phyloP scores from a whole-genome alignment of 35 echinoderm and acorn worm species.

The Apostichopus japonicus region DNA sequence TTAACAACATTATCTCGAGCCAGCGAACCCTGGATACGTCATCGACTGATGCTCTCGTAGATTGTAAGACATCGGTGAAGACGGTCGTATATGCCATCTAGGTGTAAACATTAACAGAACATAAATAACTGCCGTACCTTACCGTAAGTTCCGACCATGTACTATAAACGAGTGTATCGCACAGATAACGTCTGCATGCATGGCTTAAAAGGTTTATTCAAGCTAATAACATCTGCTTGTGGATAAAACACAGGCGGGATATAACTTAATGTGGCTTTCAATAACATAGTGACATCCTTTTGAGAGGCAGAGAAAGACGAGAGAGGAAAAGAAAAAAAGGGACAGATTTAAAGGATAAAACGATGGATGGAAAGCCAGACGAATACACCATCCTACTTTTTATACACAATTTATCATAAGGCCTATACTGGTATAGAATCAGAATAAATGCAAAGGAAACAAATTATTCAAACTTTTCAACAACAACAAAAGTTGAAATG shows the following conservation, averaged over 20 bases:
- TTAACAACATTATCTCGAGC: not conserved
- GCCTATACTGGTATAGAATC: too few species aligned
- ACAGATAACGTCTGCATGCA: not conserved
- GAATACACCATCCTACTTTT: not conserved
- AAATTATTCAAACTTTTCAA: too few species aligned
- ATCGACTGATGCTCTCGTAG: not conserved
- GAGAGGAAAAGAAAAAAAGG: not conserved
- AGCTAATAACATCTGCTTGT: too few species aligned
- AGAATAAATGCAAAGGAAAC: too few species aligned
- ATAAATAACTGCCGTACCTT: not conserved
- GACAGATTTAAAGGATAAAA: not conserved
- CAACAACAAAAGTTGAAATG: too few species aligned
- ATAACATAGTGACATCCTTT: not conserved
- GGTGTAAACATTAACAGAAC: not conserved
- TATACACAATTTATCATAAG: too few species aligned
- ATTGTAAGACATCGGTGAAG: not conserved
- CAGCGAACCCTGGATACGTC: not conserved
- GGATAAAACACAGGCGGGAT: too few species aligned
- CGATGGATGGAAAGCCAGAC: not conserved
- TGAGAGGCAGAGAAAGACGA: not conserved
- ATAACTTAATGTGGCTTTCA: too few species aligned
- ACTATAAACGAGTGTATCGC: not conserved
- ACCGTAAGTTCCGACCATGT: not conserved
- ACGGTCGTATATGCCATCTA: not conserved
- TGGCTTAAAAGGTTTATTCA: too few species aligned